Evolutionary conservation across 1,140 invertebrate genomes (phyloP), one percentile per base, ranked within the genome.

Genomic region (Drosophila baimaii): DNA sequence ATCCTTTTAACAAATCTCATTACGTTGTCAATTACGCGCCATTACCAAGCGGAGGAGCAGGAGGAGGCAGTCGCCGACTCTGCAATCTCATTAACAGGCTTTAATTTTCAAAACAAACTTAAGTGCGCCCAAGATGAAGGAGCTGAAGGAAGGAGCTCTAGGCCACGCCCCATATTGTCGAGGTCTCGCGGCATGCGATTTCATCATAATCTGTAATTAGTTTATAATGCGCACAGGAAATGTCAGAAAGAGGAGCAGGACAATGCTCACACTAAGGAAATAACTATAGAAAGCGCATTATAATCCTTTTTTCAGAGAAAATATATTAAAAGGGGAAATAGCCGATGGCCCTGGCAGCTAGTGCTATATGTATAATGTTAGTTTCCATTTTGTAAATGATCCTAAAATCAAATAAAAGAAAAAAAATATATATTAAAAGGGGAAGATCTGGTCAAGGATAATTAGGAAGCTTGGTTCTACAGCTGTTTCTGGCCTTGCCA

Each of bases 1-100:
- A 89, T 89, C 77, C 84, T 65, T 89, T 89, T 81, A 89, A 89
- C 77, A 89, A 89, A 89, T 89, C 84, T 75, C 84, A 89, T 89
- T 89, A 89, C 69, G 80, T 72, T 81, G 82, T 82, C 82, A 86
- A 86, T 85, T 85, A 85, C 62, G 82, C 74, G 81, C 77, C 77
- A 84, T 77, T 68, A 83, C 73, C 64, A 41, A 57, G 51, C 19
- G 49, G 63, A 19, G 7, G 39, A 57, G 51, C 19, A 41, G 63
- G 25, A 9, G 39, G 6, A 27, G 25, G 39, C n/a, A 3, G 58
- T 43, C 41, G 37, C n/a, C 25, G 25, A 29, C 31, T 33, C 46
- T 73, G 70, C 81, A 89, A 89, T 89, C 84, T 84, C 84, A 89
- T 89, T 89, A 89, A 84, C 81, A 77, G 84, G 75, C 77, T 81